Conservation (phyloP, 2,113 vertebrate species). For the Cichladusa arquata region DNA sequence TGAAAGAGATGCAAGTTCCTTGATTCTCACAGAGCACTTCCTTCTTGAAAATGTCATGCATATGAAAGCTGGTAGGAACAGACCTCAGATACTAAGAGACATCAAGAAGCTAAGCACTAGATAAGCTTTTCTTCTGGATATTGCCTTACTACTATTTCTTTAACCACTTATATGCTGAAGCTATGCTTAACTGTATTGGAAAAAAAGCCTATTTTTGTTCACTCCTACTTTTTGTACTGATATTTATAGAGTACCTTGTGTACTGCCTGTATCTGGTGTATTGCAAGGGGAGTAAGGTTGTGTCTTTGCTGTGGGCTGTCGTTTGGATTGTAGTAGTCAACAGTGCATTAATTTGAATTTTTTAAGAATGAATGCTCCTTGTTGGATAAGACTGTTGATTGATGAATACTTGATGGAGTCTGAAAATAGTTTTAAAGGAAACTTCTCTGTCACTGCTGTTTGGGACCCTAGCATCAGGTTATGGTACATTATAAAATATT, state of each 20-base stretch:
- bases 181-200: neutral
- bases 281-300: neutral
- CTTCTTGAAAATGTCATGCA: neutral
- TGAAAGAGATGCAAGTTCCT: neutral
- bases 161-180: neutral
- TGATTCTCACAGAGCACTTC: neutral
- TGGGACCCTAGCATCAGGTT: neutral
- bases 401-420: neutral
- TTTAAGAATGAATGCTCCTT: neutral
- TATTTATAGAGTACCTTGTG: neutral
- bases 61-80: neutral
- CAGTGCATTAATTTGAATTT: neutral
- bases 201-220: neutral
- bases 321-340: neutral
- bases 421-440: neutral
- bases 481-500: neutral
- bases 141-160: neutral
- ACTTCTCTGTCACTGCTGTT: neutral
- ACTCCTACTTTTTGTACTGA: neutral
- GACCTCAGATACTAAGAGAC: neutral
- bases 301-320: neutral
- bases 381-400: neutral
- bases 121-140: neutral
- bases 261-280: neutral
- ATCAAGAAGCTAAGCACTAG: neutral